Evolutionary conservation across 2,888 invertebrate species (phyloP).

Genomic region (Eueremaeus valkanovi): DNA sequence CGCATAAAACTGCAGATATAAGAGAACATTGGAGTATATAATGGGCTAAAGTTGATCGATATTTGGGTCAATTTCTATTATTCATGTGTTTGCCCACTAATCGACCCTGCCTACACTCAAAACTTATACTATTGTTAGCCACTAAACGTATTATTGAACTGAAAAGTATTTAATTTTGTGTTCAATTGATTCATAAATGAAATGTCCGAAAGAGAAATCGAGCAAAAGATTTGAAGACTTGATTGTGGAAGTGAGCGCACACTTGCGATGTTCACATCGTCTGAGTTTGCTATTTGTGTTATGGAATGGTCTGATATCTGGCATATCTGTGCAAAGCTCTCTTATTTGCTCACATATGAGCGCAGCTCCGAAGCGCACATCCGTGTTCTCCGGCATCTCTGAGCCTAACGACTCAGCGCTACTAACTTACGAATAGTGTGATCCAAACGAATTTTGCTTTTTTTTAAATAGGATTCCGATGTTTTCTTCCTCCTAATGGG

Average conservation of each 20-base stretch:
- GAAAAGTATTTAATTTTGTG: background rate
- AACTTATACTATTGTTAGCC: background rate
- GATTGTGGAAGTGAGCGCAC: background rate
- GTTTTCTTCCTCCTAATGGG: background rate
- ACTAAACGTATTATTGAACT: background rate
- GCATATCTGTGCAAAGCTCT: background rate
- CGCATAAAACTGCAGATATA: background rate
- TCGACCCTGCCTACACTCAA: background rate
- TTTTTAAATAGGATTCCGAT: conserved; percentile 21
- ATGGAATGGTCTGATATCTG: background rate
- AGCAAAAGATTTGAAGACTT: background rate
- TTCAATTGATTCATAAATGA: background rate
- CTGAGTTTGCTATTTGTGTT: background rate
- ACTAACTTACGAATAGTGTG: no score
- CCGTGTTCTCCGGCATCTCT: background rate
- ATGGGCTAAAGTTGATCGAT: conserved; percentile 32
- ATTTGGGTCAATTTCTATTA: conserved; percentile 28
- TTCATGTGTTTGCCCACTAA: background rate
- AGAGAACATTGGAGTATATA: background rate
- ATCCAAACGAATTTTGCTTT: conserved; percentile 4
- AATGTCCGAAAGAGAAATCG: background rate
- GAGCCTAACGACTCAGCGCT: background rate
- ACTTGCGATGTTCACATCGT: background rate
- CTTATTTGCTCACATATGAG: conserved; percentile 9
- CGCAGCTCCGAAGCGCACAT: conserved; percentile 27